phyloP scores from a whole-genome alignment of 2,113 vertebrate species.

The Rousettus leschenaultii region DNA sequence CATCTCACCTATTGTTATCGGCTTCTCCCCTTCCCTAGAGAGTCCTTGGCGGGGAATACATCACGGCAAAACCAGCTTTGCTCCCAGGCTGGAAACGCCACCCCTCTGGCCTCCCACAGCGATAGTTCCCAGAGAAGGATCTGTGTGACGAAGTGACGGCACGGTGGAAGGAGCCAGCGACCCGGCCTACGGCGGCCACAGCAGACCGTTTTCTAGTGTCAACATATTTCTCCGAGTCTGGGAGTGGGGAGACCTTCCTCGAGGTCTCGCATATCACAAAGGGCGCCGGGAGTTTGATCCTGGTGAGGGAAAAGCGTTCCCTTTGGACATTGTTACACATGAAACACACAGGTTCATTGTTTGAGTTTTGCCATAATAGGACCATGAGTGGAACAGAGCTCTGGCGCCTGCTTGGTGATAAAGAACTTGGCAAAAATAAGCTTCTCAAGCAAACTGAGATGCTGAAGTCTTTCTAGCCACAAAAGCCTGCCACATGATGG shows the following conservation, averaged over 20 bases:
- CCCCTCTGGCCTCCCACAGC: neutral
- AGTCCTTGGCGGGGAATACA: neutral
- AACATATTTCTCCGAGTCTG: neutral
- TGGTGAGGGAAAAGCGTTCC: neutral
- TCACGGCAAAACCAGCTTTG: neutral
- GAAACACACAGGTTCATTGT: conserved; percentile 26
- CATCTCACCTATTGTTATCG: neutral
- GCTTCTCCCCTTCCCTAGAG: neutral
- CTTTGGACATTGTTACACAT: neutral
- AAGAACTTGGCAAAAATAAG: conserved; percentile 29
- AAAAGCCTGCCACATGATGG: neutral
- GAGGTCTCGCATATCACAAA: neutral
- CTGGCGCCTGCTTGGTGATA: conserved; percentile 41
- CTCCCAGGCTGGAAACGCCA: neutral
- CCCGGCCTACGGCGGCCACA: rapidly evolving
- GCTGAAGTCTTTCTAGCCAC: neutral
- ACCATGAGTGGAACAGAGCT: neutral
- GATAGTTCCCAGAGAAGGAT: neutral
- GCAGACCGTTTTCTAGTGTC: neutral
- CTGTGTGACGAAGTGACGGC: neutral
- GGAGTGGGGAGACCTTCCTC: neutral
- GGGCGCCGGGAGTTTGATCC: neutral
- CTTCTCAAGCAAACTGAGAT: neutral
- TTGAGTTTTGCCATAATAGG: neutral
- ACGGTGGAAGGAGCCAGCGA: neutral